These are phyloP conservation scores for Gephyroberyx darwinii DNA, from an alignment of 2,797 vertebrate species.

Conservation along the genomic window DNA sequence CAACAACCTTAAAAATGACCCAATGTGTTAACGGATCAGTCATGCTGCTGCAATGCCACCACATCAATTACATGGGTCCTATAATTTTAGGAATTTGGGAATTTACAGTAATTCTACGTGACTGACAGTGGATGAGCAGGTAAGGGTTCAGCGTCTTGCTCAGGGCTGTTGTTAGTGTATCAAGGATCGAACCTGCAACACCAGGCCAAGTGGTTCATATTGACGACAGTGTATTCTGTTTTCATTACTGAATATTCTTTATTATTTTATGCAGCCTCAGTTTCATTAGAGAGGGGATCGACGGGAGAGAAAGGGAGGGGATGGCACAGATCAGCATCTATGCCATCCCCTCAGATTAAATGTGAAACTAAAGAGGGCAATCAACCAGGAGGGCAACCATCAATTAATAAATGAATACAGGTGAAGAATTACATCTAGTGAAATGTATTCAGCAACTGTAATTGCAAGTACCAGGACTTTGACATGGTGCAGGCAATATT, in stretches of 20 bases:
- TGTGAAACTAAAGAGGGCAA: slow-evolving; percentile 52
- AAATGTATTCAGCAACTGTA: slow-evolving; percentile 60
- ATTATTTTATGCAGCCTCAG: too few species aligned
- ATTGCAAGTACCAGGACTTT: slow-evolving; percentile 38
- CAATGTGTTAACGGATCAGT: too few species aligned
- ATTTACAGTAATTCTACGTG: not conserved
- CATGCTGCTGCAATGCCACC: not conserved
- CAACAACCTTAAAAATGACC: too few species aligned
- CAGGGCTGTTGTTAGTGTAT: not conserved
- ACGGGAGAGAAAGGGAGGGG: not conserved
- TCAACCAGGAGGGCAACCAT: slow-evolving; percentile 55
- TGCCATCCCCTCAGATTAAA: slow-evolving; percentile 31
- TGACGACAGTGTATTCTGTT: slow-evolving; percentile 11
- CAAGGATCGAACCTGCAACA: not conserved
- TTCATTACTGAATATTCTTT: not conserved
- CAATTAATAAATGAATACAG: slow-evolving; percentile 58
- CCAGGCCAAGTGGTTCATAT: slow-evolving; percentile 3
- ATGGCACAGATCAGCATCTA: not conserved
- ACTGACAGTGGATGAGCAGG: not conserved
- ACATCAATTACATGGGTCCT: not conserved
- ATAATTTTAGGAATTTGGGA: not conserved
- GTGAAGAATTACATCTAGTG: slow-evolving; percentile 49
- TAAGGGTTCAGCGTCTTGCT: too few species aligned
- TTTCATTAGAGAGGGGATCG: not conserved
- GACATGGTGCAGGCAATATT: slow-evolving; percentile 45